These are phyloP conservation scores for Sebastolobus altivelis DNA, from an alignment of 2,797 vertebrate species.

Conservation along the genomic window DNA sequence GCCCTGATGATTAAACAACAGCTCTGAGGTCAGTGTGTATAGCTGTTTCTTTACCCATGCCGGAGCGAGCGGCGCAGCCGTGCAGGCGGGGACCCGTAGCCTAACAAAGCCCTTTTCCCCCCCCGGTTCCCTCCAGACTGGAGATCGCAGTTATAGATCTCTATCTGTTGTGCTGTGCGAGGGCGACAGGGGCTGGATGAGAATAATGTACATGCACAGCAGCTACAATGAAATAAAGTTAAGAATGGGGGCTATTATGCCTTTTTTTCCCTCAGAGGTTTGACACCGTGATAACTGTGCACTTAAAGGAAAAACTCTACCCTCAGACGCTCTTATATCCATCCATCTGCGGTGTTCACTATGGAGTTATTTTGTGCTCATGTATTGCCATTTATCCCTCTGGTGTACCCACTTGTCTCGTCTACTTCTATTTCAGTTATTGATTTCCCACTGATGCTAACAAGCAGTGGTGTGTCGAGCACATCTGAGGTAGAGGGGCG, in stretches of 20 bases:
- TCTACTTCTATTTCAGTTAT: slow-evolving; percentile 28
- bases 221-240: slow-evolving; percentile 53
- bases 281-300: slow-evolving; percentile 65
- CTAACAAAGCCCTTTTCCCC: slow-evolving; percentile 52
- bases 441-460: slow-evolving; percentile 31
- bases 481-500: not conserved
- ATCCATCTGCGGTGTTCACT: slow-evolving; percentile 40
- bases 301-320: slow-evolving; percentile 60
- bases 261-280: slow-evolving; percentile 39
- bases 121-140: slow-evolving; percentile 56
- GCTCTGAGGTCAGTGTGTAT: slow-evolving; percentile 75
- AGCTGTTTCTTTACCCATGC: slow-evolving; percentile 63
- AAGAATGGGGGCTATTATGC: slow-evolving; percentile 55
- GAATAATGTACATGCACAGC: slow-evolving; percentile 58
- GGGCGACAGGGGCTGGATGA: slow-evolving; percentile 41
- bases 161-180: slow-evolving; percentile 55
- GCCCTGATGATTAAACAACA: slow-evolving; percentile 86
- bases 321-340: slow-evolving; percentile 41
- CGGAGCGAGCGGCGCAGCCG: slow-evolving; percentile 35
- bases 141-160: slow-evolving; percentile 66
- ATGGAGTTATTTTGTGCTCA: slow-evolving; percentile 35
- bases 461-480: slow-evolving; percentile 8
- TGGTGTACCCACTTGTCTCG: slow-evolving; percentile 18
- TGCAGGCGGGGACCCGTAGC: slow-evolving; percentile 48
- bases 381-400: slow-evolving; percentile 27